These are phyloP conservation scores for Butastur rufipennis DNA, from an alignment of 2,113 vertebrate species.

Conservation along the genomic window DNA sequence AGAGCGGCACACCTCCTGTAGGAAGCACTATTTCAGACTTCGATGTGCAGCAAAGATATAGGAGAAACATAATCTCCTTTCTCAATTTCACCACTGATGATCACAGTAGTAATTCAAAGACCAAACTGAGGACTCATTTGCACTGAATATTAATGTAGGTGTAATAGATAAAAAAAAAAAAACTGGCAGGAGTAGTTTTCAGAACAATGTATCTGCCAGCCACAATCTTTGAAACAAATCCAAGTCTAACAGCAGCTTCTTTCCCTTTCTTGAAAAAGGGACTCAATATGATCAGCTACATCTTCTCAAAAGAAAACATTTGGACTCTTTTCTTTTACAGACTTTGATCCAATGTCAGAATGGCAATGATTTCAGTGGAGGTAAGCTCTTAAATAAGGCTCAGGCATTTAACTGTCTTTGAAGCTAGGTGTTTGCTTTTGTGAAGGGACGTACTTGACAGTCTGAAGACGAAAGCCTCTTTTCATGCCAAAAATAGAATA, in stretches of 20 bases:
- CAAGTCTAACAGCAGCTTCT: conserved; percentile 20
- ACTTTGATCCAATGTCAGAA: conserved; percentile 24
- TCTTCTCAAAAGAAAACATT: conserved; percentile 30
- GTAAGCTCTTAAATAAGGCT: conserved; percentile 20
- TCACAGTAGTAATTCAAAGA: conserved; percentile 53
- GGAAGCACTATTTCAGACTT: background rate
- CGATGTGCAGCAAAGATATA: background rate
- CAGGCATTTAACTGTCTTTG: conserved; percentile 10
- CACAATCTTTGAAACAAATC: conserved; percentile 55
- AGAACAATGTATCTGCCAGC: conserved; percentile 54
- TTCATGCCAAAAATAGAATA: conserved; percentile 35
- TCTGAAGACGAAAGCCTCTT: conserved; percentile 13
- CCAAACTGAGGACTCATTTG: conserved; percentile 14
- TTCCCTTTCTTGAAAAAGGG: conserved; percentile 21
- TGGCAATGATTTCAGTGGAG: background rate
- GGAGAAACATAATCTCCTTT: background rate
- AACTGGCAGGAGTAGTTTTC: conserved; percentile 37
- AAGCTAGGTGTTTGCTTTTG: background rate
- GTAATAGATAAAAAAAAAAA: conserved; percentile 50
- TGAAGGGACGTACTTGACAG: conserved; percentile 29
- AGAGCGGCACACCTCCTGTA: background rate
- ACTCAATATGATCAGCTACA: conserved; percentile 27
- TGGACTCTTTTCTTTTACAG: conserved; percentile 6
- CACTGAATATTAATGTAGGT: conserved; percentile 53
- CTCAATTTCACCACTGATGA: background rate